Evolutionary conservation across 2,113 vertebrate genomes (phyloP), one percentile per base, ranked within the genome.

Genomic region (Bothrops jararaca): DNA sequence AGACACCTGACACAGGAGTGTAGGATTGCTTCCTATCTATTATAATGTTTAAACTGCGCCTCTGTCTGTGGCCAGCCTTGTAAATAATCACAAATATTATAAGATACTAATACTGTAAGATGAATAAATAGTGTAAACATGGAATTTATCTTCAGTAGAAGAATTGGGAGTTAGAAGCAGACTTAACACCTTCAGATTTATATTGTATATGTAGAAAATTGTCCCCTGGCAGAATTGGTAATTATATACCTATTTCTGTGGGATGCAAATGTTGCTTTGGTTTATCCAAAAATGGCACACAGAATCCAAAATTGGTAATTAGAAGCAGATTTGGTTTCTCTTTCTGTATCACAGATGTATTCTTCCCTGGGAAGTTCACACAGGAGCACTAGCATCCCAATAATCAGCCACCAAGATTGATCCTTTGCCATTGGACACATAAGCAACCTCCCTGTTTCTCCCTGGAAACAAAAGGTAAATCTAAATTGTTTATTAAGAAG

Each of bases 391-490:
- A 93, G 95, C 94, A 94, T 90, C 80, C 18, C 48, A 89, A 52
- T n/a, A 88, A 64, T 50, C 92, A 94, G 93, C 95, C 94, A 90
- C 88, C 92, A 86, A 58, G 89, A 91, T 93, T 95, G 95, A 95
- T 95, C 94, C 86, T 89, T 74, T 91, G 95, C 87, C 95, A 94
- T 86, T 94, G 92, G 57, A 93, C 95, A 94, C 53, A n/a, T 93
- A 95, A 0, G 29, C 60, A 69, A 69, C 29, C 29, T 69, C 29
- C 12, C 60, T 69, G 60, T 69, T 69, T 94, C 91, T 93, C 94
- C 85, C 92, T 93, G 93, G 94, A 93, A 93, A 93, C 94, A 95
- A 96, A 96, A 95, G 96, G 97, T 97, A 97, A 96, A 96, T 95
- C 88, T 95, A 95, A 96, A 94, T 92, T 90, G 94, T 93, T 95